Percentiles rank a stretch among this genome's conserved stretches.
phyloP scores from a whole-genome alignment of 1,140 invertebrate genomes.

The Linepithema humile region DNA sequence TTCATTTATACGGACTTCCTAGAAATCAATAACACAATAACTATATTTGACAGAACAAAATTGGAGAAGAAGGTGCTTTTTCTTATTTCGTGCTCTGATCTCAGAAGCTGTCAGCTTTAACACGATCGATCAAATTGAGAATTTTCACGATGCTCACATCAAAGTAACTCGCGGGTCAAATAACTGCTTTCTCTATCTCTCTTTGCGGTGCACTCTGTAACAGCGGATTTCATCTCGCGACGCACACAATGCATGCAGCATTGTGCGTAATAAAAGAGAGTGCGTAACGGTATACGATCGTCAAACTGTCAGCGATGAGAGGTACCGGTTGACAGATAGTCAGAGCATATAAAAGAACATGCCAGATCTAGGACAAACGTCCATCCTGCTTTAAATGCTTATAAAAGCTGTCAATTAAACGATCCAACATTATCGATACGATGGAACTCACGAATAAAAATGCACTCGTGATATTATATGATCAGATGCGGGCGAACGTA shows the following conservation, averaged over 20 bases:
- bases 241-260: conserved; percentile 30
- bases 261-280: conserved; percentile 43
- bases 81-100: not conserved
- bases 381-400: not conserved
- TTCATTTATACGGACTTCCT: not conserved
- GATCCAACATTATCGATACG: not conserved
- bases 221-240: not conserved
- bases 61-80: not conserved
- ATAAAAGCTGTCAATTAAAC: conserved; percentile 15
- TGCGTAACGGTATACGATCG: conserved; percentile 32
- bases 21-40: conserved; percentile 23
- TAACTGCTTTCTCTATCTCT: conserved; percentile 4
- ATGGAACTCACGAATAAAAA: not conserved
- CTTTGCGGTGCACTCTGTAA: not conserved
- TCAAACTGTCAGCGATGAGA: not conserved
- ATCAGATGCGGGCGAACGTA: not conserved
- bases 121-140: not conserved
- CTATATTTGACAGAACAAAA: conserved; percentile 3
- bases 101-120: not conserved
- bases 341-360: conserved; percentile 27
- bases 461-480: not conserved
- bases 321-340: conserved; percentile 31
- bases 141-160: not conserved
- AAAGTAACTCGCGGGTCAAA: not conserved
- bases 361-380: not conserved